Conservation (phyloP, 2,797 vertebrate genomes). For the Mormyrops attenuatus region DNA sequence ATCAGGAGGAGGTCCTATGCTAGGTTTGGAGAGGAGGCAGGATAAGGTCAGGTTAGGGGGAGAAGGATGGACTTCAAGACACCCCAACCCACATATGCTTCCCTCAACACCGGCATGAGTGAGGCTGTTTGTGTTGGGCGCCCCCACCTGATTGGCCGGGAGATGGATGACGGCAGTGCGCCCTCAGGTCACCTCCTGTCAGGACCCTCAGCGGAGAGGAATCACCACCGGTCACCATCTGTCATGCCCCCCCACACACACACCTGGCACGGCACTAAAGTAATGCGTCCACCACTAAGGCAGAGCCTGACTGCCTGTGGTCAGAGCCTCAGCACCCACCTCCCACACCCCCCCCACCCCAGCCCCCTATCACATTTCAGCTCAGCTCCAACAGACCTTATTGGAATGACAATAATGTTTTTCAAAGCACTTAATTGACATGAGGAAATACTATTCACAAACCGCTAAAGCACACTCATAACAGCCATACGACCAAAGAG, state of each 20-base stretch:
- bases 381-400: slow-evolving; percentile 25
- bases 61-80: no score
- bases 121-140: slow-evolving; percentile 25
- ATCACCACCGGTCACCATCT: slow-evolving; percentile 25
- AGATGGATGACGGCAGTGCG: slow-evolving; percentile 26
- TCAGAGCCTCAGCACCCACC: slow-evolving; percentile 22
- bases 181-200: slow-evolving; percentile 15
- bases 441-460: slow-evolving; percentile 23
- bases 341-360: slow-evolving; percentile 4
- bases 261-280: slow-evolving; percentile 25
- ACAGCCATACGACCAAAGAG: background rate
- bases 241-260: slow-evolving; percentile 23
- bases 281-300: slow-evolving; percentile 32
- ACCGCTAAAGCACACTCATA: slow-evolving; percentile 12
- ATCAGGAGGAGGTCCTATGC: background rate
- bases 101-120: background rate
- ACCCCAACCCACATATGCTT: background rate
- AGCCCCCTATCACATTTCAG: slow-evolving; percentile 18
- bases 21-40: background rate
- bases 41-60: background rate
- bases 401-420: slow-evolving; percentile 28
- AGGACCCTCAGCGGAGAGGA: slow-evolving; percentile 29
- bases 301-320: slow-evolving; percentile 25
- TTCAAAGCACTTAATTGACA: slow-evolving; percentile 12
- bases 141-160: slow-evolving; percentile 40